Evolutionary conservation across 2,797 vertebrate species (phyloP), one percentile per base, ranked within the genome.

Genomic region (Cygnus olor): DNA sequence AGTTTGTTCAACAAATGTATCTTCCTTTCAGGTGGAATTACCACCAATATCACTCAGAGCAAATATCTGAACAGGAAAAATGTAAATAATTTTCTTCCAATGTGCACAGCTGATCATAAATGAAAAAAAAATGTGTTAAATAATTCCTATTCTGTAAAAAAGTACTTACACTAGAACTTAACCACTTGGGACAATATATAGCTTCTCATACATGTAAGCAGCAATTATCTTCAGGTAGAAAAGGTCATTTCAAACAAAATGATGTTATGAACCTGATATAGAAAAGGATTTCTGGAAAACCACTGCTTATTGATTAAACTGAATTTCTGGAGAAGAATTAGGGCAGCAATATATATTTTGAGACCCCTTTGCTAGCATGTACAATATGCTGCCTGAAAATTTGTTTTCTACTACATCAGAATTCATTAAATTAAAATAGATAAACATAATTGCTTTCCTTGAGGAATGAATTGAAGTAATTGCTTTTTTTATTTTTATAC

Each of bases 1-100:
- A 64, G 27, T 93, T 93, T 90, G 27, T 81, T 84, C 73, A 96
- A 74, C 57, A 96, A 91, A 89, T 72, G 34, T 71, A 80, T 81
- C 72, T 89, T 95, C 63, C 51, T 69, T 95, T 91, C 44, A 79
- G 22, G 21, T 80, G 57, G 24, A 90, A 44, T 83, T 86, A 47
- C 21, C 42, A 89, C 27, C 14, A 72, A 34, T 28, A 66, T 7
- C 30, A 66, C 65, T 92, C 17, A 83, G 20, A 77, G 3, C 21
- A 57, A 56, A 71, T 9, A 53, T 71, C 69, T 74, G 44, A 94
- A 8, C 3, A 42, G 20, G 34, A 84, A 93, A 92, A 78, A 71
- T 30, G 77, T 49, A 21, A 83, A 64, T 47, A 54, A 61, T 69
- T 79, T 90, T 17, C 38, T 80, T 85, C 66, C 11, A 54, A 68